Base-by-base conservation (phyloP, 2,113 vertebrate species). In the Gambusia holbrooki region DNA sequence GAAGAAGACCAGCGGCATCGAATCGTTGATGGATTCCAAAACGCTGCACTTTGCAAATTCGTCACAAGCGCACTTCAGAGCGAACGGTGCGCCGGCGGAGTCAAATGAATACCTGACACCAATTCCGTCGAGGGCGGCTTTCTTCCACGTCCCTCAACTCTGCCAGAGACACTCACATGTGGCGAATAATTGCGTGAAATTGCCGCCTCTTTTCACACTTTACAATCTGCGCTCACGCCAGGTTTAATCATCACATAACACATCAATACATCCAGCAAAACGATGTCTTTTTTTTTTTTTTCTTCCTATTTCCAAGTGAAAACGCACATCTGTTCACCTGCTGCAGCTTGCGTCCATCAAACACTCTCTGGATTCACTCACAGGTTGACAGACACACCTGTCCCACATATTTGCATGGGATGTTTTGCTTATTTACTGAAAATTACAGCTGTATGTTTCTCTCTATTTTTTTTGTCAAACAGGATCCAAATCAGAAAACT, bases 21-120 rank as follows among this genome's bases (percentile, higher is more conserved):
- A 81, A 80, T 79, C 35, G 68, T 69, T 65, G 78, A 74, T 75
- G 33, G 68, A 72, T 81, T 81, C 64, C 66, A 86, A 84, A 37
- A 85, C 74, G 69, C 82, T 51, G 70, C 73, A 66, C 71, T 71
- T 63, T 75, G 69, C 65, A 66, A 37, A 72, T 83, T 80, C 28
- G 30, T 77, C 84, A 79, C 73, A 74, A 84, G 86, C 35, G 74
- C 73, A 73, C 71, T 84, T 76, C 73, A 77, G 73, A 86, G 72
- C 62, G 25, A 77, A 69, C 76, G 71, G 71, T 71, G 78, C 48
- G 63, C 70, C 7, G 60, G 60, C 71, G n/a, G 69, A 74, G 80
- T 86, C 76, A 86, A 90, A 90, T 90, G 83, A 88, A 90, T 78
- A 83, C 69, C 84, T 88, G 89, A 86, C 85, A 86, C 76, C 85